Evolutionary conservation across 2,888 invertebrate species (phyloP), one percentile per base, ranked within the genome.

Genomic region (Himalopsyche anomala): DNA sequence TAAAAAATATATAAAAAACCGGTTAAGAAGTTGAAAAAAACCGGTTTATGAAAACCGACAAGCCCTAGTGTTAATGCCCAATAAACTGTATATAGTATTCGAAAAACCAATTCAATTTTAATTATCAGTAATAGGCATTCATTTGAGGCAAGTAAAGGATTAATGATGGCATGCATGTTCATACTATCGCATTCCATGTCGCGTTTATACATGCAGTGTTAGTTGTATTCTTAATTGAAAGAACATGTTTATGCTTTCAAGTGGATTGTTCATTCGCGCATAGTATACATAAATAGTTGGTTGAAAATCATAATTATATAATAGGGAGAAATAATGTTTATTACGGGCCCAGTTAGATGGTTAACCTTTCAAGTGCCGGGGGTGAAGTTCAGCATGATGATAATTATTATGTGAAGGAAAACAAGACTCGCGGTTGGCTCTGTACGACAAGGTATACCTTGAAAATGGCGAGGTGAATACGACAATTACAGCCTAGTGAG

Each of bases 211-310:
- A 4, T n/a, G 56, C n/a, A 2, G 1, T n/a, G 0, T n/a, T n/a
- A n/a, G 17, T 56, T 2, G 56, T n/a, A 19, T 56, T 56, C 56
- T 56, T 56, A 62, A 62, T 62, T 62, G 62, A 62, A 62, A 62
- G 62, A 19, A 62, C 62, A 62, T 15, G 62, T 62, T 62, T 62
- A 62, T 62, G 28, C 62, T 62, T 62, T 62, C 62, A 62, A 62
- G 62, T 62, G 19, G 62, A 62, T 62, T 19, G 28, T 62, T 19
- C 51, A 15, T 19, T 62, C 28, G 19, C 9, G 28, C 19, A 62
- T 62, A 8, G 5, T 62, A 19, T 62, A 62, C 8, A 19, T 62
- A 62, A 28, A 19, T 62, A 62, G 62, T 62, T 62, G 19, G 62
- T 62, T 62, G 62, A 62, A 62, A 62, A 11, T 62, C 62, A 62